These are phyloP conservation scores for Siniperca knerii DNA, from an alignment of 2,113 vertebrate species.

Conservation along the genomic window DNA sequence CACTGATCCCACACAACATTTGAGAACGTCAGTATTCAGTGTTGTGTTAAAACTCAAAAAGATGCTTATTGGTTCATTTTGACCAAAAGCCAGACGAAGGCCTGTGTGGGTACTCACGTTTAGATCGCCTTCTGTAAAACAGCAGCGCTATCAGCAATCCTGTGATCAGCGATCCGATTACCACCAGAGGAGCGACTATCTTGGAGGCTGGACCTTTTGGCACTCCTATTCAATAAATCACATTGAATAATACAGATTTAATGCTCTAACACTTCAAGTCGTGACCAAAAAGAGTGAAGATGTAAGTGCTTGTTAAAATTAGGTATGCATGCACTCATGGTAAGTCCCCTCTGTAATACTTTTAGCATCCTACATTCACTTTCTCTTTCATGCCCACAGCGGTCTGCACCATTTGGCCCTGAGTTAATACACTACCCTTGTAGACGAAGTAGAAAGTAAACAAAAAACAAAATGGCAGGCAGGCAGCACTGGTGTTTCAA, in stretches of 20 bases:
- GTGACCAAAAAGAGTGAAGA: background rate
- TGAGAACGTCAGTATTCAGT: background rate
- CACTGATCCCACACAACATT: background rate
- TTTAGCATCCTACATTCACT: background rate
- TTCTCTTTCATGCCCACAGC: background rate
- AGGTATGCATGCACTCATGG: background rate
- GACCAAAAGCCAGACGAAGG: background rate
- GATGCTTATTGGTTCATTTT: background rate
- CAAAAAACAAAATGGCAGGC: background rate
- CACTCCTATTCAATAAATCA: background rate
- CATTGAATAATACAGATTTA: background rate
- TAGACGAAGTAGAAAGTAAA: background rate
- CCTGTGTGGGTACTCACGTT: slow-evolving; percentile 58
- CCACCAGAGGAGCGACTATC: slow-evolving; percentile 63
- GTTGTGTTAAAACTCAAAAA: background rate
- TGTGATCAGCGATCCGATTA: slow-evolving; percentile 73
- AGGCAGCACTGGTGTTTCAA: background rate
- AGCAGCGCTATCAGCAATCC: slow-evolving; percentile 65
- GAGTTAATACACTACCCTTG: too few relatives aligned
- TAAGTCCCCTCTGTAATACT: background rate
- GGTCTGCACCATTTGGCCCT: background rate
- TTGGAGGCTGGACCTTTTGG: background rate
- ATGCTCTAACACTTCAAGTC: rapidly evolving
- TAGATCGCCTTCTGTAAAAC: rapidly evolving
- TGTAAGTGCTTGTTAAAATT: background rate